Evolutionary conservation across 2,888 invertebrate genomes (phyloP).

Genomic region (Lampropteryx suffumata): DNA sequence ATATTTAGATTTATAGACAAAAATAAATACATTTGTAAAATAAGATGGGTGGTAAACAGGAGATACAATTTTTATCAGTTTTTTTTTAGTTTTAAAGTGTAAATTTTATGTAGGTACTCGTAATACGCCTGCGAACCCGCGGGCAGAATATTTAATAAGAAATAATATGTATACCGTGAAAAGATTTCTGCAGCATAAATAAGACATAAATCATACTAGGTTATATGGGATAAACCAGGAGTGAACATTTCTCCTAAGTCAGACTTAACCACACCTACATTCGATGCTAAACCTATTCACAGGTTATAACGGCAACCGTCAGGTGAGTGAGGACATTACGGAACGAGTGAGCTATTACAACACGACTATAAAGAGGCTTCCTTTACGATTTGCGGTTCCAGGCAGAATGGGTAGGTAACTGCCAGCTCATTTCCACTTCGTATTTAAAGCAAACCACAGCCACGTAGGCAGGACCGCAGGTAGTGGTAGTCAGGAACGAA

Average conservation of each 20-base stretch:
- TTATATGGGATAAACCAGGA: too few species aligned
- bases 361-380: slow-evolving; percentile 53
- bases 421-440: slow-evolving; percentile 68
- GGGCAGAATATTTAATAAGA: too few species aligned
- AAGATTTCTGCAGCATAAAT: too few species aligned
- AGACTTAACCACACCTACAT: slow-evolving; percentile 2
- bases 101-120: too few species aligned
- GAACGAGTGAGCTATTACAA: slow-evolving; percentile 55
- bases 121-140: too few species aligned
- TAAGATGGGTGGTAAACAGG: too few species aligned
- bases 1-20: too few species aligned
- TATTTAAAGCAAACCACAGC: slow-evolving; percentile 68
- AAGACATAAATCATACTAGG: too few species aligned
- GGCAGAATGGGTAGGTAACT: slow-evolving; percentile 57
- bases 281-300: slow-evolving; percentile 34
- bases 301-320: slow-evolving; percentile 60
- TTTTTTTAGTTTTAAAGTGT: too few species aligned
- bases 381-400: slow-evolving; percentile 67
- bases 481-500: slow-evolving; percentile 29
- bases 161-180: too few species aligned
- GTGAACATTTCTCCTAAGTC: not conserved
- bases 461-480: slow-evolving; percentile 46
- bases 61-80: too few species aligned
- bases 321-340: slow-evolving; percentile 64
- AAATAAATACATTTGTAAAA: too few species aligned